Percentiles rank a stretch among this genome's conserved stretches.
Evolutionary conservation across 2,888 invertebrate species (phyloP).

Genomic region (Bombyx huttoni): DNA sequence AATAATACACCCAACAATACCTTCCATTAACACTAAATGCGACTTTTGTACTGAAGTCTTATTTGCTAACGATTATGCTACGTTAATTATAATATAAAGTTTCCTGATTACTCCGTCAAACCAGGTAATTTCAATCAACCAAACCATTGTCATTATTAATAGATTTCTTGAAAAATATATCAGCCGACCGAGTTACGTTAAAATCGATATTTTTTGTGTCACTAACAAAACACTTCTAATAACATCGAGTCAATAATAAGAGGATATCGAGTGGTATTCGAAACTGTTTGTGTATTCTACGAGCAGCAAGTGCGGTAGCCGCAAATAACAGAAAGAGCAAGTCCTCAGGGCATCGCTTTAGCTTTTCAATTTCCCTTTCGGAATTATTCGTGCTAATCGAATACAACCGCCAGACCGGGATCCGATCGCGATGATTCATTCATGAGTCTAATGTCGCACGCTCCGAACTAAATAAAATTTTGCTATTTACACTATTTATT

Average conservation of each 20-base stretch:
- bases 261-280: conserved; percentile 4
- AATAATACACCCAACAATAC: conserved; percentile 48
- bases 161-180: background rate
- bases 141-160: background rate
- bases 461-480: conserved; percentile 50
- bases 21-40: conserved; percentile 32
- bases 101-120: no score
- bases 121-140: no score
- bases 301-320: conserved; percentile 40
- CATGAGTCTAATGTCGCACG: conserved; percentile 63
- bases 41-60: conserved; percentile 2
- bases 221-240: background rate
- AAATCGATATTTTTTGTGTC: background rate
- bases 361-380: conserved; percentile 73
- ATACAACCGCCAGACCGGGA: conserved; percentile 56
- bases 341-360: conserved; percentile 68
- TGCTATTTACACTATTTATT: conserved; percentile 5
- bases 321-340: conserved; percentile 71
- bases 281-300: conserved; percentile 55
- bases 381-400: conserved; percentile 71
- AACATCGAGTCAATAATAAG: conserved; percentile 3
- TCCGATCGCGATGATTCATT: conserved; percentile 64
- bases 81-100: no score
- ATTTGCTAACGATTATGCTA: background rate
- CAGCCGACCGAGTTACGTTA: no score